Conservation (phyloP, 2,797 vertebrate genomes). For the Dicrostonyx torquatus region DNA sequence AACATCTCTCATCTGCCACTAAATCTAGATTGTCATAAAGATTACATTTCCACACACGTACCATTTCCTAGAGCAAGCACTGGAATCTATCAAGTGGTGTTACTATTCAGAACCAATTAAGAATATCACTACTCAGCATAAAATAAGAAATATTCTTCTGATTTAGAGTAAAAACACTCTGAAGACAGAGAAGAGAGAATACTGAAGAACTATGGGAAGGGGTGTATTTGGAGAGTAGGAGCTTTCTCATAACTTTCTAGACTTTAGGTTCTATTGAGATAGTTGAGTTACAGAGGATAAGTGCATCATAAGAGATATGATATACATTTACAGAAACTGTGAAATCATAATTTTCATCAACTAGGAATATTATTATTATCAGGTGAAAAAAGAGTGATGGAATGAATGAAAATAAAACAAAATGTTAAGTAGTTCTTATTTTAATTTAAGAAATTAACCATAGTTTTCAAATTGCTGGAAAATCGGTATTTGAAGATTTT, state of each 20-base stretch:
- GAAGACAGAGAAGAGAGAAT: background rate
- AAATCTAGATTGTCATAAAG: background rate
- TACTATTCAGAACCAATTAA: background rate
- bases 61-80: background rate
- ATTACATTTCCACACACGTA: background rate
- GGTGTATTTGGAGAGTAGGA: background rate
- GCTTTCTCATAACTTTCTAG: background rate
- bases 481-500: background rate
- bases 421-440: background rate
- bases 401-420: background rate
- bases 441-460: background rate
- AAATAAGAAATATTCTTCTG: background rate
- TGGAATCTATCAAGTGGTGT: background rate
- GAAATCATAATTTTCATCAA: background rate
- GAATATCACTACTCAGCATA: background rate
- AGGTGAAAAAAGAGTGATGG: background rate
- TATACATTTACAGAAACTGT: background rate
- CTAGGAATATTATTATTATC: background rate
- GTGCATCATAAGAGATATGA: background rate
- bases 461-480: background rate
- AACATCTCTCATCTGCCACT: background rate
- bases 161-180: background rate
- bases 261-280: background rate
- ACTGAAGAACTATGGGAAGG: accelerated
- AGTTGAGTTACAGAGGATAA: background rate